Evolutionary conservation across 2,797 vertebrate species (phyloP).

Genomic region (Australoheros facetus): DNA sequence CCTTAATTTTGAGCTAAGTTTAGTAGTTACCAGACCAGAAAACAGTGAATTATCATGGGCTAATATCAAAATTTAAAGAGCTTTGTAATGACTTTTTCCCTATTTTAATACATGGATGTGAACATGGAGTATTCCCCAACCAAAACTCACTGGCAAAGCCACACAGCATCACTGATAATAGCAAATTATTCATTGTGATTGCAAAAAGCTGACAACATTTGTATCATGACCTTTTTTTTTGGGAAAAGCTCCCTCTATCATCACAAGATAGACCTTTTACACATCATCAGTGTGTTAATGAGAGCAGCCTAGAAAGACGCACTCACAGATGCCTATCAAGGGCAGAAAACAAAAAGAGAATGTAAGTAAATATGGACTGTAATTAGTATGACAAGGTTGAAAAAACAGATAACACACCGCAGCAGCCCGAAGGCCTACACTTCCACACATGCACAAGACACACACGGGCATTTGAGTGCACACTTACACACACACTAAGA

Average conservation of each 20-base stretch:
- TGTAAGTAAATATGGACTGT: slow-evolving; percentile 83
- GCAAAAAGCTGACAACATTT: slow-evolving; percentile 72
- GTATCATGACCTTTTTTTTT: slow-evolving; percentile 75
- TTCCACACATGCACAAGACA: slow-evolving; percentile 31
- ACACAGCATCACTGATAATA: slow-evolving; percentile 67
- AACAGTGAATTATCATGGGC: slow-evolving; percentile 2
- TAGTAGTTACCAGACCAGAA: neutral
- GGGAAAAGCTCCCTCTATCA: slow-evolving; percentile 65
- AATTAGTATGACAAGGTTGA: slow-evolving; percentile 84
- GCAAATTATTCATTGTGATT: slow-evolving; percentile 66
- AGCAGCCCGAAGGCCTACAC: slow-evolving; percentile 65
- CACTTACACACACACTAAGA: slow-evolving; percentile 52
- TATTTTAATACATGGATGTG: slow-evolving; percentile 19
- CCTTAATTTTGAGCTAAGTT: no score
- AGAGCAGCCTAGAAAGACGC: slow-evolving; percentile 72
- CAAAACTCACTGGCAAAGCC: slow-evolving; percentile 49
- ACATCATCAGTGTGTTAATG: slow-evolving; percentile 78
- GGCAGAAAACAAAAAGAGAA: slow-evolving; percentile 80
- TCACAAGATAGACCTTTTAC: slow-evolving; percentile 76
- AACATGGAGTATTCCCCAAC: slow-evolving; percentile 34
- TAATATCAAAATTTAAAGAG: slow-evolving; percentile 36
- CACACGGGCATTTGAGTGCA: slow-evolving; percentile 33
- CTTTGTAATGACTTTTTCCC: neutral
- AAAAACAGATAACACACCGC: slow-evolving; percentile 78
- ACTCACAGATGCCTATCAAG: slow-evolving; percentile 81